Conservation (phyloP, 2,888 invertebrate genomes). For the Encarsia formosa region DNA sequence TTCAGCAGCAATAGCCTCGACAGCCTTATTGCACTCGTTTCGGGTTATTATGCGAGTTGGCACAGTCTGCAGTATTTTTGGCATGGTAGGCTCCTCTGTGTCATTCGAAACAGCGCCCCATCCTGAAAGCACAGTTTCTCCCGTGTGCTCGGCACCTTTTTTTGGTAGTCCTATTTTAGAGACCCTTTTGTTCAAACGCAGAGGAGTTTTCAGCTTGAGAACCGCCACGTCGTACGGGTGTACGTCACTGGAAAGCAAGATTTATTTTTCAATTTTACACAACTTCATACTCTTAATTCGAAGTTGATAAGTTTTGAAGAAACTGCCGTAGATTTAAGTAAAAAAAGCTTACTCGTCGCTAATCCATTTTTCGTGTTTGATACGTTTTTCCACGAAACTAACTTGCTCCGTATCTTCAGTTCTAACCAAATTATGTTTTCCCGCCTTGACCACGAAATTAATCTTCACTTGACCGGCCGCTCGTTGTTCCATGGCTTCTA, state of each 20-base stretch:
- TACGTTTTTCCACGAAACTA: neutral
- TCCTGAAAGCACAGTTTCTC: constrained; percentile 49
- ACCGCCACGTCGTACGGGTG: constrained; percentile 56
- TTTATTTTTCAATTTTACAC: too few relatives aligned
- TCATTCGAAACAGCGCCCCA: constrained; percentile 45
- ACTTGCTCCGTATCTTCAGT: neutral
- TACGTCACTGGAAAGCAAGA: constrained; percentile 24
- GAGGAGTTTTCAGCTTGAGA: constrained; percentile 44
- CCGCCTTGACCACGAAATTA: neutral
- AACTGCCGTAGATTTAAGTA: too few relatives aligned
- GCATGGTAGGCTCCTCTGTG: neutral
- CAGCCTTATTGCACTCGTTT: neutral
- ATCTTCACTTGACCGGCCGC: neutral
- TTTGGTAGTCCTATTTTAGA: constrained; percentile 46
- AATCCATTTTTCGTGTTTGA: neutral
- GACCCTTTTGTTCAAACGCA: constrained; percentile 42
- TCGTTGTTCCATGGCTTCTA: too few relatives aligned
- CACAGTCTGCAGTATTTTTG: neutral
- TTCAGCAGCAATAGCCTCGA: neutral
- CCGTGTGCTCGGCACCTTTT: constrained; percentile 37
- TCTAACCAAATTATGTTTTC: neutral
- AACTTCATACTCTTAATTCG: too few relatives aligned
- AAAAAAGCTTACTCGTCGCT: neutral
- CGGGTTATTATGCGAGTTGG: neutral
- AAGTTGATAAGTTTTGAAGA: too few relatives aligned